Evolutionary conservation across 2,888 invertebrate genomes (phyloP).

Genomic region (Asteroscopus sphinx): DNA sequence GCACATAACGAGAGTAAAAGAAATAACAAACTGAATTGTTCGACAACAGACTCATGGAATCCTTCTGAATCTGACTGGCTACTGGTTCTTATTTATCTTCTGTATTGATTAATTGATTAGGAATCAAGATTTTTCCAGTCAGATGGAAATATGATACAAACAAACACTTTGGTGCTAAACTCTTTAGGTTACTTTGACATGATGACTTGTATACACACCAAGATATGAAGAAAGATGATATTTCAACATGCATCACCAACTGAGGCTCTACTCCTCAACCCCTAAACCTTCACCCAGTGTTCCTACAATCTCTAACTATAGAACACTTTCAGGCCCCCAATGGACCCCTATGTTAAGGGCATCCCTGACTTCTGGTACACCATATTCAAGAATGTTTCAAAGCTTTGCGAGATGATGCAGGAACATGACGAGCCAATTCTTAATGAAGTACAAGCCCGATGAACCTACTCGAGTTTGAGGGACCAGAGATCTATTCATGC

Average conservation of each 20-base stretch:
- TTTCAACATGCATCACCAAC: conserved; percentile 89
- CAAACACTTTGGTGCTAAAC: not conserved
- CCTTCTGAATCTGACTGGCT: no score
- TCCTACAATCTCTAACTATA: conserved; percentile 12
- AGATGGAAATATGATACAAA: no score
- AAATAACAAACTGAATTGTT: no score
- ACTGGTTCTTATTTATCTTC: not conserved
- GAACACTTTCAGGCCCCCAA: conserved; percentile 75
- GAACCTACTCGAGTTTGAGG: conserved; percentile 97
- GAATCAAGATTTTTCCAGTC: no score
- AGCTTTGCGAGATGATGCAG: conserved; percentile 96
- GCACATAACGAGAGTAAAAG: no score
- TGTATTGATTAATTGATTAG: no score
- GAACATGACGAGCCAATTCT: conserved; percentile 97
- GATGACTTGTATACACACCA: conserved; percentile 85
- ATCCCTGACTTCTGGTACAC: conserved; percentile 99
- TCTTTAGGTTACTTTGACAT: conserved; percentile 44
- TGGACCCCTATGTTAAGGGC: conserved; percentile 93
- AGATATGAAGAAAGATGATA: conserved; percentile 80
- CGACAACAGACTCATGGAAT: no score
- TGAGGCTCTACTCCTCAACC: conserved; percentile 63
- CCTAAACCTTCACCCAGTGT: no score
- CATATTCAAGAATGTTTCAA: conserved; percentile 97
- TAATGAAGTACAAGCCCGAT: no score
- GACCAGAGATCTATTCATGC: conserved; percentile 97